Base-by-base conservation (phyloP, 53 echinoderm and acorn worm genomes). In the Luidia sarsii region DNA sequence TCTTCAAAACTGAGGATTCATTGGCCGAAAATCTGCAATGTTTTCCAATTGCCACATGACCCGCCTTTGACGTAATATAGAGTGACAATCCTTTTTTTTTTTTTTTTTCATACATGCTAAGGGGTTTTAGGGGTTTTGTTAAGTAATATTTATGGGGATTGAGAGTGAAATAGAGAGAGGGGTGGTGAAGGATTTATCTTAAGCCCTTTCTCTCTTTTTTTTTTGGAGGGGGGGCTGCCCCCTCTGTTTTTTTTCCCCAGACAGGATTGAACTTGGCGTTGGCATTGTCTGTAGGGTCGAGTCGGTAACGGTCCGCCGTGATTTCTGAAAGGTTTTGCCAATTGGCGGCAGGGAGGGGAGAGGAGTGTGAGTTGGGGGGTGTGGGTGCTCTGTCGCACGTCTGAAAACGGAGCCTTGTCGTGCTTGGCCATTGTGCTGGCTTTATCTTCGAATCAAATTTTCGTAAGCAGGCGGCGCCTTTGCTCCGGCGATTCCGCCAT, bases 381-480 rank as follows among this genome's bases (percentile, higher is more conserved):
- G n/a, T n/a, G n/a, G n/a, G n/a, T n/a, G n/a, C n/a, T n/a, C n/a
- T n/a, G n/a, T n/a, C n/a, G n/a, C 77, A 34, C 48, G 48, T 50
- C 71, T 39, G 62, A 48, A 25, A 43, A 56, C n/a, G n/a, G n/a
- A n/a, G n/a, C 20, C 77, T 77, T 46, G 77, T 45, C 29, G 39
- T 77, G 48, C 73, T n/a, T 73, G n/a, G 36, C 73, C 20, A 84
- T 84, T 84, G 84, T 84, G 50, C 51, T 2, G 39, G 69, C 64
- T 56, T 72, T 84, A 84, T 84, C 84, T 84, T 11, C 25, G 73
- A 84, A 84, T 84, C 84, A 72, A 73, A 84, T 84, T 73, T 63
- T 64, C 72, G 65, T 71, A 72, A 72, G 39, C 64, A 53, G n/a
- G 72, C 65, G 36, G 84, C 39, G 65, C 35, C 84, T 84, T 84